Evolutionary conservation across 2,113 vertebrate genomes (phyloP).

Genomic region (Rattus norvegicus): GRCr8 NC_086036.1:75014001-75014500

Average conservation of each 20-base stretch:
- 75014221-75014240: constrained; percentile 64
- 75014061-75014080: not conserved
- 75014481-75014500: not conserved
- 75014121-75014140: not conserved
- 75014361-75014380: not conserved
- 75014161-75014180: constrained; percentile 62
- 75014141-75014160: constrained; percentile 70
- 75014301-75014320: constrained; percentile 36
- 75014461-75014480: not conserved
- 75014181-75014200: constrained; percentile 69
- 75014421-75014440: not conserved
- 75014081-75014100: not conserved
- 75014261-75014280: constrained; percentile 70
- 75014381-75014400: not conserved
- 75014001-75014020: not conserved
- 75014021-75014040: not conserved
- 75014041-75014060: not conserved
- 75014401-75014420: not conserved
- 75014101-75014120: not conserved
- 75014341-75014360: not conserved
- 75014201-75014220: constrained; percentile 76
- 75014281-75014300: constrained; percentile 65
- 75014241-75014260: constrained; percentile 81
- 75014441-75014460: not conserved
- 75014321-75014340: constrained; percentile 13